Evolutionary conservation across 2,113 vertebrate genomes (phyloP).

Genomic region (Python bivittatus): DNA sequence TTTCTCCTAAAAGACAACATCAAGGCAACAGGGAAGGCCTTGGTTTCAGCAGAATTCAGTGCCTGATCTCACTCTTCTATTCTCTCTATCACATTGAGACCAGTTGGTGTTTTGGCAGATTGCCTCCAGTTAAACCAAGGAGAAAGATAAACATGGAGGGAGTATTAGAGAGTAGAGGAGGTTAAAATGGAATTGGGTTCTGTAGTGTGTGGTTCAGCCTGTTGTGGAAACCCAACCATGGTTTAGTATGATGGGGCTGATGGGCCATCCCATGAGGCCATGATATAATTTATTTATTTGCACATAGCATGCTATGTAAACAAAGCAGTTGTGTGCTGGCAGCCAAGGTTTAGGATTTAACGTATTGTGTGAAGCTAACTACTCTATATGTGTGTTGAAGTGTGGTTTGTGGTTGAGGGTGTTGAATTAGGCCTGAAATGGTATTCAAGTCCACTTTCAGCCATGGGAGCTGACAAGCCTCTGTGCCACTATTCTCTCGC

Average conservation of each 20-base stretch:
- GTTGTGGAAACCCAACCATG: neutral
- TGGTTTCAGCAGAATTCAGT: neutral
- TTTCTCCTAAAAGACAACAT: neutral
- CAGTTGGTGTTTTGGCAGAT: neutral
- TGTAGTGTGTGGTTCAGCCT: neutral
- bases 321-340: neutral
- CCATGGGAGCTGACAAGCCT: no score
- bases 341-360: neutral
- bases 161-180: neutral
- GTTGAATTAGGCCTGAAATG: no score
- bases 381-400: neutral
- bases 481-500: no score
- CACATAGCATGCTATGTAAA: neutral
- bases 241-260: neutral
- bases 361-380: neutral
- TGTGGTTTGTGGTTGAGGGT: no score
- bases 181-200: neutral
- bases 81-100: neutral
- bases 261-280: neutral
- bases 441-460: no score
- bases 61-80: neutral
- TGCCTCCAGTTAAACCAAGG: constrained; percentile 1
- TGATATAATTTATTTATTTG: neutral
- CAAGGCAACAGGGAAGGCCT: neutral
- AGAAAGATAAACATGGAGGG: neutral